These are phyloP conservation scores for Stegana nigrithorax DNA, from an alignment of 2,888 invertebrate genomes.

Conservation along the genomic window DNA sequence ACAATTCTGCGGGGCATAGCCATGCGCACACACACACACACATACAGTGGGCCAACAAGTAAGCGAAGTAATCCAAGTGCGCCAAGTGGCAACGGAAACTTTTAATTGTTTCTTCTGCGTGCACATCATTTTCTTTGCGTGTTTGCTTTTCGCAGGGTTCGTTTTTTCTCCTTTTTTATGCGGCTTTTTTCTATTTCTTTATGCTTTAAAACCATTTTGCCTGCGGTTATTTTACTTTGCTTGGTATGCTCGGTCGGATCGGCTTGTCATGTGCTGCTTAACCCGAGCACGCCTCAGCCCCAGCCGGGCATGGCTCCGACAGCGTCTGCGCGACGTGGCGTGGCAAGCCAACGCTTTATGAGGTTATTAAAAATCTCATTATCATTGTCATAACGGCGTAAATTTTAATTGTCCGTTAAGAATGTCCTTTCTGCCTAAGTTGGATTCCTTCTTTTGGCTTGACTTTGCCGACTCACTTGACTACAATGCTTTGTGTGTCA, in stretches of 20 bases:
- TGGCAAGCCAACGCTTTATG: slow-evolving; percentile 38
- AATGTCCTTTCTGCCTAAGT: slow-evolving; percentile 38
- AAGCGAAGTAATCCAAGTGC: slow-evolving; percentile 43
- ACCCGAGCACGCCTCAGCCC: slow-evolving; percentile 13
- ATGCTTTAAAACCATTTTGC: slow-evolving; percentile 49
- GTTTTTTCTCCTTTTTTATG: neutral
- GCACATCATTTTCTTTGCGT: neutral
- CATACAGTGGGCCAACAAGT: neutral
- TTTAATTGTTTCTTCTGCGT: slow-evolving; percentile 54
- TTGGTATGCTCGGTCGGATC: slow-evolving; percentile 3
- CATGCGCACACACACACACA: neutral
- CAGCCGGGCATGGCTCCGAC: slow-evolving; percentile 37
- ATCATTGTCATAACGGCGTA: slow-evolving; percentile 60
- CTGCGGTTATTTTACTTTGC: slow-evolving; percentile 55
- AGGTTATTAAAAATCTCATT: slow-evolving; percentile 60
- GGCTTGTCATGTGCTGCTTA: neutral
- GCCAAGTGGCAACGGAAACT: slow-evolving; percentile 58
- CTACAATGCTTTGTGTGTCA: neutral
- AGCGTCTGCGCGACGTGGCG: slow-evolving; percentile 8
- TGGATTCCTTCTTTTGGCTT: slow-evolving; percentile 16
- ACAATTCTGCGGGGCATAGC: neutral
- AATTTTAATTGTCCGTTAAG: slow-evolving; percentile 60
- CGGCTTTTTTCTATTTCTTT: slow-evolving; percentile 43
- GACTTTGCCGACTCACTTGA: too few species aligned
- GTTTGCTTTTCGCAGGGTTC: too few species aligned